Conservation (phyloP, 2,888 invertebrate species). For the Ecdyonurus torrentis region DNA sequence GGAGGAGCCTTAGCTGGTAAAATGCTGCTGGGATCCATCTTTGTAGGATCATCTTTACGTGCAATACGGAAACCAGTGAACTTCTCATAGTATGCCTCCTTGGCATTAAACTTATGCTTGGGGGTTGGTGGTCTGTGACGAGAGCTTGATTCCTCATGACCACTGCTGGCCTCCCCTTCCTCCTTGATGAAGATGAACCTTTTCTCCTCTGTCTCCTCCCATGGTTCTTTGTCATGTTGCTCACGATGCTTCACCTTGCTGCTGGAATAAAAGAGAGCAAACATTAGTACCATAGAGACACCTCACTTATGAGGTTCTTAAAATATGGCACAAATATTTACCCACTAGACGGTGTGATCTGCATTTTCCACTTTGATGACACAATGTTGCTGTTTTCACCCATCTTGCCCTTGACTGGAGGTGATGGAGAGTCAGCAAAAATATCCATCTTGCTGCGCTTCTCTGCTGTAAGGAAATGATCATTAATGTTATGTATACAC, state of each 20-base stretch:
- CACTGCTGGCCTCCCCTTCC: slow-evolving; percentile 24
- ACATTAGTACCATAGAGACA: neutral
- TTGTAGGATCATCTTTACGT: neutral
- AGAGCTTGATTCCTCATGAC: slow-evolving; percentile 8
- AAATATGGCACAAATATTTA: neutral
- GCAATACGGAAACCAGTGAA: neutral
- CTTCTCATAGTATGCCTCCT: neutral
- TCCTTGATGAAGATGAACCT: slow-evolving; percentile 18
- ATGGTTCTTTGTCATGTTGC: slow-evolving; percentile 17
- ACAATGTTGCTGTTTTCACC: slow-evolving; percentile 25
- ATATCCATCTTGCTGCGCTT: slow-evolving; percentile 19
- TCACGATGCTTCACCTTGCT: slow-evolving; percentile 39
- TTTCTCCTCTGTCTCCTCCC: slow-evolving; percentile 26
- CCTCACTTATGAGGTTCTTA: no score
- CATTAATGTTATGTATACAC: no score
- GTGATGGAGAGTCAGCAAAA: slow-evolving; percentile 26
- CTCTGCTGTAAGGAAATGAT: slow-evolving; percentile 14
- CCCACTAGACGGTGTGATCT: slow-evolving; percentile 32
- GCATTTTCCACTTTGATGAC: slow-evolving; percentile 50
- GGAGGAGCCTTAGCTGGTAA: neutral
- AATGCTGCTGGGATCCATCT: neutral
- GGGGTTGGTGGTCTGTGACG: neutral
- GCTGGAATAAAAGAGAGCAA: slow-evolving; percentile 22
- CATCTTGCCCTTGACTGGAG: slow-evolving; percentile 30
- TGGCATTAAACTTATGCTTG: no score